Percentiles rank a stretch among this genome's conserved stretches.
phyloP scores from a whole-genome alignment of 2,113 vertebrate genomes.

The Brachyhypopomus occidentalis region DNA sequence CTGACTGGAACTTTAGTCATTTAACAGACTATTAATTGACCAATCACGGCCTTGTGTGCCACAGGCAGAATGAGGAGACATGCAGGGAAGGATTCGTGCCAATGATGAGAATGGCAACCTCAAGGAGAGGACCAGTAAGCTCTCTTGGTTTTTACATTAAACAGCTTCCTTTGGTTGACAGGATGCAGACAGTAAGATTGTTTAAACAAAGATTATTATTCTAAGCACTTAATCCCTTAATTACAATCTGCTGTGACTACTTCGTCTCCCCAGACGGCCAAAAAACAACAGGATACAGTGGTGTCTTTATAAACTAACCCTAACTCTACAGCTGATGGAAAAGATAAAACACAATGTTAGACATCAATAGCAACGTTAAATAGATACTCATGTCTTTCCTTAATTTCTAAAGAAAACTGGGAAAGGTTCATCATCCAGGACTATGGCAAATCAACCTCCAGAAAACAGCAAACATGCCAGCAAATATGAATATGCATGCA shows the following conservation, averaged over 20 bases:
- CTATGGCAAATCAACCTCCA: not conserved
- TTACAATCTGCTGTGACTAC: slow-evolving; percentile 70
- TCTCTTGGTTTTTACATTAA: slow-evolving; percentile 55
- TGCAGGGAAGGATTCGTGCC: slow-evolving; percentile 53
- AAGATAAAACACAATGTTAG: slow-evolving; percentile 67
- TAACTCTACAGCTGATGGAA: slow-evolving; percentile 73
- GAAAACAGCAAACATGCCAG: not conserved
- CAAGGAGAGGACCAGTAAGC: slow-evolving; percentile 52
- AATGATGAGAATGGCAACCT: slow-evolving; percentile 67
- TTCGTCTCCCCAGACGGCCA: slow-evolving; percentile 67
- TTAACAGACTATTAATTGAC: slow-evolving; percentile 99
- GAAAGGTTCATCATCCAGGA: not conserved
- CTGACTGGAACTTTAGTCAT: slow-evolving; percentile 93
- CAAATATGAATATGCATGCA: no score
- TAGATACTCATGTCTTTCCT: slow-evolving; percentile 65
- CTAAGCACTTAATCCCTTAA: slow-evolving; percentile 73
- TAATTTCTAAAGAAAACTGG: not conserved
- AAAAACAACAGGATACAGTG: slow-evolving; percentile 64
- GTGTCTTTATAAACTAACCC: slow-evolving; percentile 66
- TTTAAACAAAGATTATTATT: slow-evolving; percentile 74
- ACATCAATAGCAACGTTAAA: slow-evolving; percentile 69
- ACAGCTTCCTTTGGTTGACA: slow-evolving; percentile 61
- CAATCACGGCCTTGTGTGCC: slow-evolving; percentile 81
- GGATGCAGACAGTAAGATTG: slow-evolving; percentile 67
- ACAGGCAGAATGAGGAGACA: slow-evolving; percentile 87